phyloP scores from a whole-genome alignment of 64 coral and sea anemone genomes.

The Stichodactyla helianthus region DNA sequence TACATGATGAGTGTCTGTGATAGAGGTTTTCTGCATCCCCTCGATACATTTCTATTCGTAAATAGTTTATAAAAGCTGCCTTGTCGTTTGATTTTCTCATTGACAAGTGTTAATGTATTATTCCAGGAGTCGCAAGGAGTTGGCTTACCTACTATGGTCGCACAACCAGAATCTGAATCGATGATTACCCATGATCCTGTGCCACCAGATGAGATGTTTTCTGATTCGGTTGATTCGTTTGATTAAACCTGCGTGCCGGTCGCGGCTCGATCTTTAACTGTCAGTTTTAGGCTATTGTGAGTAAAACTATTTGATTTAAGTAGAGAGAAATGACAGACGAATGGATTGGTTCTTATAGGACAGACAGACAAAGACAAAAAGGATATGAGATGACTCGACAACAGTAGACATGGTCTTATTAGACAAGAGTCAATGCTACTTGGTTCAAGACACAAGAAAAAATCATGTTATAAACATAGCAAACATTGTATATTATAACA shows the following conservation, averaged over 20 bases:
- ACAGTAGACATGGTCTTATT: not conserved
- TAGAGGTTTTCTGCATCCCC: too few species aligned
- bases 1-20: too few species aligned
- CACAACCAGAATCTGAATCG: not conserved
- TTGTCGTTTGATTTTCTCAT: not conserved
- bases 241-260: not conserved
- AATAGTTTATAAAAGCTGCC: too few species aligned
- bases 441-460: not conserved
- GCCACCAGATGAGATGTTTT: constrained; percentile 29
- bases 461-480: not conserved
- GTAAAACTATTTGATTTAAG: not conserved
- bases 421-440: not conserved
- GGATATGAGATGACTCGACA: not conserved
- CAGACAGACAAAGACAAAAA: not conserved
- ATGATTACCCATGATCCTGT: constrained; percentile 20
- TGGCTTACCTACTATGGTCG: constrained; percentile 10
- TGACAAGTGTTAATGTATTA: not conserved
- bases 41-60: too few species aligned
- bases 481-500: not conserved
- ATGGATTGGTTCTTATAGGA: not conserved
- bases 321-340: not conserved
- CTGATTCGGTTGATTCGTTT: not conserved
- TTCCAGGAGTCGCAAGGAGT: constrained; percentile 1
- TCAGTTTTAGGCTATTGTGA: not conserved
- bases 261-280: not conserved